A percentile compares a stretch with the other conserved stretches of the same genome.
Conservation (phyloP, 2,888 invertebrate species). For the Diarsia rubi region DNA sequence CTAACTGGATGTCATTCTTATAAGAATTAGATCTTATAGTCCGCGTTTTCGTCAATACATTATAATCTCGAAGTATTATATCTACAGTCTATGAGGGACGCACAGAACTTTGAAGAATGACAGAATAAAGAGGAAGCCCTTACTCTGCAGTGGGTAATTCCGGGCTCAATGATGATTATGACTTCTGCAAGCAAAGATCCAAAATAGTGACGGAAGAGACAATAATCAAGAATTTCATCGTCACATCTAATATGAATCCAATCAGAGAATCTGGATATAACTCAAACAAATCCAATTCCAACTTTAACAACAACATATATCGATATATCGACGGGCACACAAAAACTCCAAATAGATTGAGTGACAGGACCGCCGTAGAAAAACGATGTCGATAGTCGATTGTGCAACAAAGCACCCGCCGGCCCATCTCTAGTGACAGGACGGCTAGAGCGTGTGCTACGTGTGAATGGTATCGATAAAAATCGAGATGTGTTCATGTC, state of each 20-base stretch:
- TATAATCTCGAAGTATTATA: not conserved
- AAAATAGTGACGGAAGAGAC: not conserved
- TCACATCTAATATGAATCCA: not conserved
- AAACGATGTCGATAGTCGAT: conserved; percentile 88
- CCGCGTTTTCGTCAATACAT: not conserved
- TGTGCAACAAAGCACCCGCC: conserved; percentile 87
- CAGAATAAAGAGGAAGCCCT: not conserved
- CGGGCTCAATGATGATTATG: not conserved
- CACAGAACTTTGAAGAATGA: not conserved
- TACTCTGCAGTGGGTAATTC: not conserved
- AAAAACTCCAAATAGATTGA: conserved; percentile 87
- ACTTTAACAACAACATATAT: conserved; percentile 75
- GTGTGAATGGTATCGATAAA: conserved; percentile 90
- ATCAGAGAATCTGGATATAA: not conserved
- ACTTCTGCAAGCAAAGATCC: not conserved
- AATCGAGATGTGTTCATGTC: conserved; percentile 85
- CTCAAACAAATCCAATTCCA: not conserved
- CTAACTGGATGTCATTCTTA: not conserved
- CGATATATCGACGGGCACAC: conserved; percentile 82
- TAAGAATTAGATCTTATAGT: not conserved
- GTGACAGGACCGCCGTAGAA: conserved; percentile 90
- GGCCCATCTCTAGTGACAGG: conserved; percentile 87
- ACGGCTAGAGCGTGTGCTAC: conserved; percentile 88
- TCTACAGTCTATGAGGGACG: not conserved
- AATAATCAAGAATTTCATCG: not conserved